Evolutionary conservation across 30 jellyfish, hydroid and myxozoan genomes (phyloP), one percentile per base, ranked within the genome.

Genomic region (Nemopilema nomurai): DNA sequence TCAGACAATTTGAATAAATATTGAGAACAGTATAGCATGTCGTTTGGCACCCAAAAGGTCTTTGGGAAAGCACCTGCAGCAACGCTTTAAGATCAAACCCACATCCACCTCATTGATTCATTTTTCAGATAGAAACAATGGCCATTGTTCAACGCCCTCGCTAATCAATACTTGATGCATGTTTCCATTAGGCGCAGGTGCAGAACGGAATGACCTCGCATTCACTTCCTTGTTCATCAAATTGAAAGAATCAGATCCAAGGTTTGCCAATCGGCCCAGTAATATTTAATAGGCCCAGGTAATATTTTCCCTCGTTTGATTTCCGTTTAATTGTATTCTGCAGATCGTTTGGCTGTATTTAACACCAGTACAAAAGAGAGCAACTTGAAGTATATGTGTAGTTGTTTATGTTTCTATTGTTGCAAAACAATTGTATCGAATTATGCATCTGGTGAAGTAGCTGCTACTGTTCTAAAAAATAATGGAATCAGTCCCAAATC

Each of bases 121-220:
- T 33, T 18, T 73, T 31, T 16, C 69, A 33, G 69, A 73, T 73
- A 31, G 51, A 32, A 73, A 73, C 83, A 73, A 73, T 73, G 41
- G 50, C 69, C n/a, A 29, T 73, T 73, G 83, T 73, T 41, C 68
- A 29, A 41, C 6, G 57, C 13, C 13, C 9, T 41, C 9, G 57
- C 57, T 73, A 23, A 73, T 29, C 83, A 73, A 73, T 33, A 32
- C 49, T 13, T 22, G 51, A 16, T 17, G 24, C 19, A 25, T 3
- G 49, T 16, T 1, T 18, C 69, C 8, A n/a, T 18, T 16, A 0
- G 30, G 1, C 18, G 83, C 83, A 73, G 83, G 83, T 73, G 83
- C 69, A 33, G 0, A 16, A n/a, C 69, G 21, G 64, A 30, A 9
- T 57, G 80, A 25, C 80, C 65, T 41, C 41, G 83, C 71, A 32